Base-by-base conservation (phyloP, 2,888 invertebrate species). In the Hermodice carunculata region DNA sequence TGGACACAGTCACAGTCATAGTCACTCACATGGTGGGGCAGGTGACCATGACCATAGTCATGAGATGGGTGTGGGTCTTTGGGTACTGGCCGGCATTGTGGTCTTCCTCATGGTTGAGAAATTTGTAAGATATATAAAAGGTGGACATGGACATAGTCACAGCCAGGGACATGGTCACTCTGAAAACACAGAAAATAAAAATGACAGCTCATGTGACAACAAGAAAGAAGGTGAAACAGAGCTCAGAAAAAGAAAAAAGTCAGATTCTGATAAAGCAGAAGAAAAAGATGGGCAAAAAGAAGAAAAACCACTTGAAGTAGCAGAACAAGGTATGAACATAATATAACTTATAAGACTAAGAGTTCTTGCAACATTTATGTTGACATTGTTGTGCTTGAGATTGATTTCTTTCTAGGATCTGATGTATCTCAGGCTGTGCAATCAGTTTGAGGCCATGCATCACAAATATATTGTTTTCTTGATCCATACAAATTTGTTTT, bases 61-160 rank as follows among this genome's bases (percentile, higher is more conserved):
- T 80, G 94, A 97, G 82, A 92, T 94, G 89, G 91, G 92, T 48
- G 95, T 98, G 17, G 99, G 99, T 0, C 89, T 98, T 46, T 96
- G 96, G 90, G 97, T 99, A 0, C 88, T 99, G 14, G 91, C 92
- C 42, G 99, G 99, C 44, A 95, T 98, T 71, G 92, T 97, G 46
- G 91, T 92, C 37, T 98, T 98, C 85, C 88, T 98, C 42, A 90
- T 94, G 34, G 94, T 99, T 0, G 99, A 99, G 84, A 99, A 99
- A 86, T 80, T 85, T 76, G 85, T 86, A 3, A 74, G 86, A 42
- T 56, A 96, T 64, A 88, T 96, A 56, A 94, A 95, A 87, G 93
- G 92, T 51, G 93, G 91, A 8, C 92, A 92, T 80, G 90, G 91
- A 1, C 80, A 81, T 66, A 69, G 74, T 3, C 95, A 96, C 84